Conservation (phyloP, 2,888 invertebrate species). For the Acanthosoma haemorrhoidale region DNA sequence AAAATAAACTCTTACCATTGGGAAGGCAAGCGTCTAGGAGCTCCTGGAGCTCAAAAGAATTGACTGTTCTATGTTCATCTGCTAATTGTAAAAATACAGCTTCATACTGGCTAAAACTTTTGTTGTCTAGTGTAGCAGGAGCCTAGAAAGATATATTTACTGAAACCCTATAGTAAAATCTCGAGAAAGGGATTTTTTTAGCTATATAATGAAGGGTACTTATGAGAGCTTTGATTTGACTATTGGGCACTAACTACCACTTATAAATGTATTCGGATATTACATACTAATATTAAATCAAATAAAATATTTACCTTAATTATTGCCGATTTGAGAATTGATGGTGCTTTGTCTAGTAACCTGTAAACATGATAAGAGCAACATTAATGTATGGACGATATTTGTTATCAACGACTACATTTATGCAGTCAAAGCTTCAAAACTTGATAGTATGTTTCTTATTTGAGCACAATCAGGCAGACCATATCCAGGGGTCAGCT, state of each 20-base stretch:
- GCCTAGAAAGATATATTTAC: conserved; percentile 53
- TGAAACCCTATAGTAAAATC: too few species aligned
- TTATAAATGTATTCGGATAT: too few species aligned
- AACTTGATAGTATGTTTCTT: too few species aligned
- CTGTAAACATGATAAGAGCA: conserved; percentile 46
- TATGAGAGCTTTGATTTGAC: too few species aligned
- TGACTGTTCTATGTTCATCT: conserved; percentile 83
- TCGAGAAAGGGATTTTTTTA: too few species aligned
- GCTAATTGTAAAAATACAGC: conserved; percentile 83
- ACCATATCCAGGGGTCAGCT: too few species aligned
- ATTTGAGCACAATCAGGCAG: too few species aligned
- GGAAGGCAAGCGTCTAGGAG: conserved; percentile 83
- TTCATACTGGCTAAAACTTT: conserved; percentile 78
- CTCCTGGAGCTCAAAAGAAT: conserved; percentile 86
- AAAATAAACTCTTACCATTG: conserved; percentile 59
- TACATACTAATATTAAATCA: too few species aligned
- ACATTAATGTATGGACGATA: too few species aligned
- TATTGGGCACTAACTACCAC: neutral
- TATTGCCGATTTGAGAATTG: conserved; percentile 65
- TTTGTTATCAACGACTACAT: too few species aligned
- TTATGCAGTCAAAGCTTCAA: too few species aligned
- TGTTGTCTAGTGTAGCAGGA: conserved; percentile 61
- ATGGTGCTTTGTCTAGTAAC: conserved; percentile 57
- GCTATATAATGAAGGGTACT: too few species aligned
- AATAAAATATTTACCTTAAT: conserved; percentile 51